phyloP scores from a whole-genome alignment of 1,140 invertebrate species.

The Drosophila tsacasi region DNA sequence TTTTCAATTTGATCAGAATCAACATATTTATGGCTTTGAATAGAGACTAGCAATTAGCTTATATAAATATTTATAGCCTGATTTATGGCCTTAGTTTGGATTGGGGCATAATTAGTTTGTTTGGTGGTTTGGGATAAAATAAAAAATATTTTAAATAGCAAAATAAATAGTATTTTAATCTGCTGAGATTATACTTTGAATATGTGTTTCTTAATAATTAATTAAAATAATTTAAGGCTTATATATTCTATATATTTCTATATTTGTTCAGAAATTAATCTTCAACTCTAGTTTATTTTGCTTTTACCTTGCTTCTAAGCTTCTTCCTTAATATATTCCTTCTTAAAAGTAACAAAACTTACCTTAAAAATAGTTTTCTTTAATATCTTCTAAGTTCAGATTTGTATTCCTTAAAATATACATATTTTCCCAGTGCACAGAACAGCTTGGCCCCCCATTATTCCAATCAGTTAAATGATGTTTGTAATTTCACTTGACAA shows the following conservation, averaged over 20 bases:
- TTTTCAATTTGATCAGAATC: constrained; percentile 4
- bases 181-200: neutral
- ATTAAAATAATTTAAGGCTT: neutral
- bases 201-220: neutral
- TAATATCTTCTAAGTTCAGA: too few relatives aligned
- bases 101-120: neutral
- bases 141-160: neutral
- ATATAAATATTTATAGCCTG: neutral
- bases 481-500: constrained; percentile 75
- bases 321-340: neutral
- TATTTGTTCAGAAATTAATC: neutral
- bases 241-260: too few relatives aligned
- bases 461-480: constrained; percentile 77
- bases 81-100: neutral
- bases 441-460: constrained; percentile 47
- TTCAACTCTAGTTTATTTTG: neutral
- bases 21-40: constrained; percentile 1
- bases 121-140: neutral
- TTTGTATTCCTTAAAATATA: too few relatives aligned
- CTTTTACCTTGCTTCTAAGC: too few relatives aligned
- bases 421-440: constrained; percentile 17
- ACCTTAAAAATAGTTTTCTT: too few relatives aligned
- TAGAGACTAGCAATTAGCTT: neutral
- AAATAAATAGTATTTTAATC: neutral
- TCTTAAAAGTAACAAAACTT: too few relatives aligned